A percentile compares a stretch with the other conserved stretches of the same genome.
Evolutionary conservation across 2,113 vertebrate species (phyloP).

Genomic region (Puma concolor): DNA sequence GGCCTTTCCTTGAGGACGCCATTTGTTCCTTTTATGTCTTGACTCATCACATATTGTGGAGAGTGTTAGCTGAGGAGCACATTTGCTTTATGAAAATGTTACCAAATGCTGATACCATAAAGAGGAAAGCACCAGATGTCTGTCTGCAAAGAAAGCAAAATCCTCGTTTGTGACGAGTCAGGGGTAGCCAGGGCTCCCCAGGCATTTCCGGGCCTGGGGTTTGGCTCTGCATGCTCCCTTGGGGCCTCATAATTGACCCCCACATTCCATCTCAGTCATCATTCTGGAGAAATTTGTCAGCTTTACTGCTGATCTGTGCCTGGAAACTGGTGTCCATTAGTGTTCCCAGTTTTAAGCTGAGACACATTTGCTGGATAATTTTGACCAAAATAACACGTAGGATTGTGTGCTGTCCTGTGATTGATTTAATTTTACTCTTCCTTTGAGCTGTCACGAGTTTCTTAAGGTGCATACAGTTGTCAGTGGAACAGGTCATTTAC

Average conservation of each 20-base stretch:
- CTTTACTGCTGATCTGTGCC: not conserved
- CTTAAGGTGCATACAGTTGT: not conserved
- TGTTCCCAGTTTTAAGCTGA: slow-evolving; percentile 17
- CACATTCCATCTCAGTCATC: not conserved
- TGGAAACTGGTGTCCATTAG: not conserved
- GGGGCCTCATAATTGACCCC: slow-evolving; percentile 4
- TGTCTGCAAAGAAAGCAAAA: slow-evolving; percentile 14
- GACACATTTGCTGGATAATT: not conserved
- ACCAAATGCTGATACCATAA: slow-evolving; percentile 5
- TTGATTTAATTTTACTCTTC: not conserved
- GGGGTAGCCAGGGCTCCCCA: not conserved
- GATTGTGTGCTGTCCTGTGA: not conserved
- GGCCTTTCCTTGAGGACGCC: not conserved
- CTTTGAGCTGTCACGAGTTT: not conserved
- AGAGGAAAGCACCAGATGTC: slow-evolving; percentile 21
- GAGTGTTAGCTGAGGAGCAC: slow-evolving; percentile 30
- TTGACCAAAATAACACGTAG: not conserved
- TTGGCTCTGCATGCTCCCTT: not conserved
- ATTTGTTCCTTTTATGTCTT: slow-evolving; percentile 49
- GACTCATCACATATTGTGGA: slow-evolving; percentile 1
- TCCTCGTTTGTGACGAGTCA: not conserved
- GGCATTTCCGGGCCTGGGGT: not conserved
- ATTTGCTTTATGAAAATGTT: slow-evolving; percentile 40
- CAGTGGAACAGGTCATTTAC: not conserved
- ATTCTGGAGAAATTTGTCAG: not conserved